Conservation (phyloP, 2,888 invertebrate species). For the Drosophila nr. perissopoda region DNA sequence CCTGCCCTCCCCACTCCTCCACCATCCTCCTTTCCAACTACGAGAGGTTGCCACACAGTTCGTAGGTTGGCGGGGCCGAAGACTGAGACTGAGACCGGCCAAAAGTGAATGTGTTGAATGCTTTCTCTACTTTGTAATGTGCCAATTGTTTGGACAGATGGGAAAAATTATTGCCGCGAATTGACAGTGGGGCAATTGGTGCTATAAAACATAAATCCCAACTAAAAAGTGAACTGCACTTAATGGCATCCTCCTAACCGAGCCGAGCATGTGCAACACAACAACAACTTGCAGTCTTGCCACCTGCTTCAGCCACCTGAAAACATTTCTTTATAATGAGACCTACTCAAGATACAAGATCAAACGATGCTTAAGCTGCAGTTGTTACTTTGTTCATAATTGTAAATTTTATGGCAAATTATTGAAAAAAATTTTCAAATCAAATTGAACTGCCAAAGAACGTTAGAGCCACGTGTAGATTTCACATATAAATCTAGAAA, state of each 20-base stretch:
- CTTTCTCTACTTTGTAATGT: conserved; percentile 80
- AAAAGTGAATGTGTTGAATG: conserved; percentile 76
- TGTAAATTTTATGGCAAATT: conserved; percentile 30
- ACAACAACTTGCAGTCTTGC: conserved; percentile 1
- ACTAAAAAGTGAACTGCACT: conserved; percentile 29
- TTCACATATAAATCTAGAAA: not conserved
- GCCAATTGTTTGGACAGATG: conserved; percentile 74
- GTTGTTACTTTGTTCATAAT: conserved; percentile 19
- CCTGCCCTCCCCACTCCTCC: not conserved
- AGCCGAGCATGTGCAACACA: conserved; percentile 20
- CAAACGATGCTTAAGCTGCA: conserved; percentile 21
- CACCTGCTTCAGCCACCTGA: conserved; percentile 44
- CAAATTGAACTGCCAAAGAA: not conserved
- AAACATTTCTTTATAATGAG: conserved; percentile 46
- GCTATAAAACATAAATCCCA: conserved; percentile 64
- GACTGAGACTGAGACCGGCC: conserved; percentile 31
- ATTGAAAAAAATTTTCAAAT: not conserved
- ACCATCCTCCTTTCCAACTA: not conserved
- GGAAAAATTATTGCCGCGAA: conserved; percentile 69
- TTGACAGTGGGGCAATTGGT: conserved; percentile 65
- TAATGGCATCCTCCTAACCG: conserved; percentile 5
- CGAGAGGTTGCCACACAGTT: conserved; percentile 31
- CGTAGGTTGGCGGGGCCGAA: conserved; percentile 34
- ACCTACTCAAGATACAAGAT: conserved; percentile 38
- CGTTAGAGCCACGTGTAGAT: not conserved